Base-by-base conservation (phyloP, 2,797 vertebrate genomes). In the Myripristis murdjan region DNA sequence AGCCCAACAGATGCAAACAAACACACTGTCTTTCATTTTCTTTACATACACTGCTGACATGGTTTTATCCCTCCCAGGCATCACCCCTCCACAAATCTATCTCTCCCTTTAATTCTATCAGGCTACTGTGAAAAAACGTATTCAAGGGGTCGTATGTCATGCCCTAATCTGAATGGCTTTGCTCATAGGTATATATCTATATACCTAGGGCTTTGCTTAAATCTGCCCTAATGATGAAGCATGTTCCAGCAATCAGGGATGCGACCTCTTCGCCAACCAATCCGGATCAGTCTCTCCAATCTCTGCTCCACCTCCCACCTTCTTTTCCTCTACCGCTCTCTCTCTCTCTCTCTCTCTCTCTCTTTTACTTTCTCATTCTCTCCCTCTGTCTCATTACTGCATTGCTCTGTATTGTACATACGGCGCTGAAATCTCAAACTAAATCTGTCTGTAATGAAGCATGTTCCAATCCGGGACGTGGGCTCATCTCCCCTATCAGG, bases 361-460 rank as follows among this genome's bases (percentile, higher is more conserved):
- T 55, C 11, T 60, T 2, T 35, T 28, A 7, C 5, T 2, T 37
- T 41, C 35, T 16, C 56, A 1, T 14, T 24, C 52, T 18, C 3
- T 8, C 15, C 7, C 15, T 53, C 28, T 18, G 6, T 23, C 52
- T 65, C 70, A 64, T 87, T 64, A 67, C 46, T 57, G 51, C 75
- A 54, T 65, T 22, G 54, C 72, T 76, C 57, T 60, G 37, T 22
- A 33, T 74, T 79, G 64, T 59, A 18, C 77, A 76, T 83, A 82
- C n/a, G 24, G 73, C 3, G 4, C 33, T 41, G 67, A 70, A 75
- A 89, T 79, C 77, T 80, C 70, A 63, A 68, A 57, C 52, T 79
- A 85, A 91, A 91, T 90, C 88, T 87, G 84, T 65, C 73, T 47
- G 75, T 75, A 84, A 87, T 75, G 75, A 89, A 85, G 83, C 72